Conservation (phyloP, 2,797 vertebrate species). For the Lagocephalus sceleratus region DNA sequence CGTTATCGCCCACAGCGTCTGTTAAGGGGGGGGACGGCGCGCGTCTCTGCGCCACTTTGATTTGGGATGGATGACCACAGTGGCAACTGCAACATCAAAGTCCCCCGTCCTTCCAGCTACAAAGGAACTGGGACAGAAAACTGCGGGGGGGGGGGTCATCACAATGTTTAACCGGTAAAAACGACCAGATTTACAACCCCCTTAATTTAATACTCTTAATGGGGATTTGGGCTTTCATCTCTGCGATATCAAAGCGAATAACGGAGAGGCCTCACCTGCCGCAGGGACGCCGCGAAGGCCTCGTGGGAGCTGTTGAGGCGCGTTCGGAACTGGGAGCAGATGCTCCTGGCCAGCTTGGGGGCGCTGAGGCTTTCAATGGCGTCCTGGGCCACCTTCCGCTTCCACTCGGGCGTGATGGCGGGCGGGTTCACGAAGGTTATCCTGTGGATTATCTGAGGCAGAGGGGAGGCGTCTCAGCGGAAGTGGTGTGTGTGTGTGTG, state of each 20-base stretch:
- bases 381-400: slow-evolving; percentile 95
- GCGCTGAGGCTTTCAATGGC: slow-evolving; percentile 97
- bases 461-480: background rate
- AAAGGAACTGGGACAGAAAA: no score
- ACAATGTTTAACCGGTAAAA: no score
- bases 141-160: no score
- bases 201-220: no score
- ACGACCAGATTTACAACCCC: no score
- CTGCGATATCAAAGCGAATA: background rate
- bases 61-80: slow-evolving; percentile 2
- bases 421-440: slow-evolving; percentile 94
- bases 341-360: slow-evolving; percentile 93
- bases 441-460: slow-evolving; percentile 88
- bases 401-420: slow-evolving; percentile 90
- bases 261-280: slow-evolving; percentile 78
- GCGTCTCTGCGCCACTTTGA: background rate
- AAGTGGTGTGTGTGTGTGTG: no score
- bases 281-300: slow-evolving; percentile 90
- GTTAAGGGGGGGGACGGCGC: slow-evolving; percentile 5
- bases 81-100: no score
- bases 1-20: slow-evolving; percentile 29
- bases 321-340: slow-evolving; percentile 96
- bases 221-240: no score
- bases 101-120: no score
- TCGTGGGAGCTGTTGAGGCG: slow-evolving; percentile 95